A percentile compares a stretch with the other conserved stretches of the same genome.
phyloP scores from a whole-genome alignment of 1,140 invertebrate genomes.

The Magallana ariakensis region DNA sequence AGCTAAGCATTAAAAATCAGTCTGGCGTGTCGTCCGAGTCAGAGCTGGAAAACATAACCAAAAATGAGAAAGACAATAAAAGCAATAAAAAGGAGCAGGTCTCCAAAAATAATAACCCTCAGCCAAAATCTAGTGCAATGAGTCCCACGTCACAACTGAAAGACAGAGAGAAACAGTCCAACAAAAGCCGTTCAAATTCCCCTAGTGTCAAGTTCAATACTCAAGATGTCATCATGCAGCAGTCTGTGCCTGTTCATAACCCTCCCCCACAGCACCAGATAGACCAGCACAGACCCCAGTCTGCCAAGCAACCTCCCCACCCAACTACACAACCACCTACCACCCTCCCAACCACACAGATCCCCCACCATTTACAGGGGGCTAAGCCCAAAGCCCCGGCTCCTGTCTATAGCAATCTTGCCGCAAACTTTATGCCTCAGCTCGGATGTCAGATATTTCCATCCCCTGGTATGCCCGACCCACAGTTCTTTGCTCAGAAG shows the following conservation, averaged over 20 bases:
- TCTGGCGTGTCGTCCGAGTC: constrained; percentile 9
- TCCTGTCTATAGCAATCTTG: constrained; percentile 47
- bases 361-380: constrained; percentile 34
- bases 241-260: not conserved
- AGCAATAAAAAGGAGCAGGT: not conserved
- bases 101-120: not conserved
- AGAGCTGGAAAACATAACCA: constrained; percentile 10
- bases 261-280: constrained; percentile 36
- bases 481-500: constrained; percentile 48
- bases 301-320: constrained; percentile 20
- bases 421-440: constrained; percentile 51
- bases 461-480: constrained; percentile 42
- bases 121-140: constrained; percentile 41
- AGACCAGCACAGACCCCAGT: not conserved
- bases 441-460: constrained; percentile 55
- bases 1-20: constrained; percentile 30
- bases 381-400: constrained; percentile 2
- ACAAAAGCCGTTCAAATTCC: constrained; percentile 41
- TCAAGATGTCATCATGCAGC: constrained; percentile 23
- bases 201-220: constrained; percentile 43
- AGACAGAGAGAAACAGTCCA: constrained; percentile 43
- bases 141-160: constrained; percentile 42
- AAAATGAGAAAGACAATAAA: constrained; percentile 19
- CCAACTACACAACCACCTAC: not conserved
- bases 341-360: not conserved